A percentile compares a stretch with the other conserved stretches of the same genome.
These are phyloP conservation scores for Pseudorectes ferrugineus DNA, from an alignment of 2,113 vertebrate species.

Conservation along the genomic window DNA sequence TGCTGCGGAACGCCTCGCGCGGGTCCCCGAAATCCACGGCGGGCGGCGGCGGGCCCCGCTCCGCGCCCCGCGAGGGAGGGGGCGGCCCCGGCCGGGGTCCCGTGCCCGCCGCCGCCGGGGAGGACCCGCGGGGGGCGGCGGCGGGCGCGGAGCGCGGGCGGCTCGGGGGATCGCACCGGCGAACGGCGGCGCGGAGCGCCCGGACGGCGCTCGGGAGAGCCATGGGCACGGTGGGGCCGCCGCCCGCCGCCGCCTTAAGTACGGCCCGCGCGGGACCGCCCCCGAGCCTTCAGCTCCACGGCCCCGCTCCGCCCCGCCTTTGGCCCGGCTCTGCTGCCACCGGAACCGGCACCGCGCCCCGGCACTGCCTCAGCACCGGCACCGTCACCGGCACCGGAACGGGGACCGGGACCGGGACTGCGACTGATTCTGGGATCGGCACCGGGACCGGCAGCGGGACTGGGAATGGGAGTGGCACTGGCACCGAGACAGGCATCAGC, in stretches of 20 bases:
- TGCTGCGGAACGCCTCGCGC: conserved; percentile 78
- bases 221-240: background rate
- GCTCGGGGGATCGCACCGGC: too few species aligned
- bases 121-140: too few species aligned
- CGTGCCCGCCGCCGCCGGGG: too few species aligned
- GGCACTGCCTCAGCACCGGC: background rate
- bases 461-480: too few species aligned
- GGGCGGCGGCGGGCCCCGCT: background rate
- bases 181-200: too few species aligned
- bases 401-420: too few species aligned
- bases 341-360: background rate
- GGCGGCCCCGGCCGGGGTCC: too few species aligned
- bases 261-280: background rate
- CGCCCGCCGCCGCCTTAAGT: background rate
- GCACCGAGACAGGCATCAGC: background rate
- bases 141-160: too few species aligned
- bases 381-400: background rate
- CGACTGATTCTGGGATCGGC: background rate
- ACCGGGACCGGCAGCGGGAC: too few species aligned
- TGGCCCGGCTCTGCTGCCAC: background rate
- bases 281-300: background rate
- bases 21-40: conserved; percentile 70
- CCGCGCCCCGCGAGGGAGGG: too few species aligned
- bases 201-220: accelerated
- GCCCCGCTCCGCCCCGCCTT: background rate